Evolutionary conservation across 1,140 invertebrate species (phyloP), one percentile per base, ranked within the genome.

Genomic region (Ganaspis sp.): DNA sequence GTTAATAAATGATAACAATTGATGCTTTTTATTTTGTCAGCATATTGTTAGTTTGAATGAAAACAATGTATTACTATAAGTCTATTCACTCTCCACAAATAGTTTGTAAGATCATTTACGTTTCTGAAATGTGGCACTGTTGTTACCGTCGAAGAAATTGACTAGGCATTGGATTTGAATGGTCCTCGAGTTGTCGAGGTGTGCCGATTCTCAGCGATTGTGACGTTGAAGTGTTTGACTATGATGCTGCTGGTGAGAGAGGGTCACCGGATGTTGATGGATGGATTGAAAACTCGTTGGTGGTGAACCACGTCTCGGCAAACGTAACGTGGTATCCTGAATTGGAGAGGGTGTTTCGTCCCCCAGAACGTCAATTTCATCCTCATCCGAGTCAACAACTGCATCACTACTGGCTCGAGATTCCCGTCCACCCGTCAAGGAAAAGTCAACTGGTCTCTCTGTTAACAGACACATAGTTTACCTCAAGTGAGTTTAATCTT

Each of bases 381-480:
- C 90, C 5, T 85, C 84, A 34, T 90, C 90, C 15, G 90, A 90
- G 42, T 91, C 89, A 2, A 77, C 79, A 5, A 87, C 79, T 0
- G 87, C 88, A 73, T 90, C 89, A 71, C 90, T 90, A 73, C 88
- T 89, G 64, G 85, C 89, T 15, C 88, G 87, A 9, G 88, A 90
- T 73, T 90, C 89, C 23, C 89, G 85, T 0, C 88, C 87, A 71
- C 76, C 77, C 72, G 82, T 87, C 58, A 90, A 69, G 5, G 90
- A 91, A 75, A 91, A 91, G 64, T 91, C 90, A 73, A 91, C 88
- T 1, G 90, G 90, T 69, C 89, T 81, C 79, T 91, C 90, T 90
- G 84, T n/a, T 34, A 75, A 83, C 69, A 86, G 40, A 70, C n/a
- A 42, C 6, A 40, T 70, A 40, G 40, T 70, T 37, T 4, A 34